Evolutionary conservation across 2,888 invertebrate species (phyloP).

Genomic region (Drosophila mercatorum): DNA sequence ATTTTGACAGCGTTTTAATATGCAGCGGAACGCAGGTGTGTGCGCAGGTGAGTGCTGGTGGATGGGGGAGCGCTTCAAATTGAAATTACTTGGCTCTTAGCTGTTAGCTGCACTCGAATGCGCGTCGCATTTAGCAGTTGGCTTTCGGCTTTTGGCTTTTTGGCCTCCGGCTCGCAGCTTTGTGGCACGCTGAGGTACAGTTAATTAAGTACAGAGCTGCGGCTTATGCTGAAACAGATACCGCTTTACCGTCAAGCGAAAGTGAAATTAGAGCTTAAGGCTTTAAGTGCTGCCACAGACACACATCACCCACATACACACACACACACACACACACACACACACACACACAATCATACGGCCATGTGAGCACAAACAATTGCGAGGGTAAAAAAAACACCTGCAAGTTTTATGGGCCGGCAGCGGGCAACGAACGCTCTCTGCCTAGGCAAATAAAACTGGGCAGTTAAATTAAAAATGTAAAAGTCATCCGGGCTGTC

Average conservation of each 20-base stretch:
- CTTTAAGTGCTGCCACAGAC: conserved; percentile 12
- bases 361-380: conserved; percentile 20
- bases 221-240: conserved; percentile 21
- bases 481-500: conserved; percentile 36
- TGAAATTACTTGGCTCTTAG: conserved; percentile 65
- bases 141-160: conserved; percentile 15
- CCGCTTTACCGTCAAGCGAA: conserved; percentile 5
- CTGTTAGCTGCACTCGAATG: conserved; percentile 49
- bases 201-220: conserved; percentile 51
- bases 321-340: background rate
- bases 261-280: conserved; percentile 39
- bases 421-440: conserved; percentile 32
- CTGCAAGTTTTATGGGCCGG: conserved; percentile 54
- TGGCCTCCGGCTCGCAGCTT: conserved; percentile 1
- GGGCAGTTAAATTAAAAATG: conserved; percentile 67
- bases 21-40: conserved; percentile 49
- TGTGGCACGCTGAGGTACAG: conserved; percentile 45
- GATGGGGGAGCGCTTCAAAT: conserved; percentile 42
- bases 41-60: conserved; percentile 20
- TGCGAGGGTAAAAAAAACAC: conserved; percentile 18
- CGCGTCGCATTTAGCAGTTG: conserved; percentile 29
- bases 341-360: background rate
- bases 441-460: conserved; percentile 65
- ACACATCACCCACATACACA: conserved; percentile 1
- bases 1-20: conserved; percentile 74